Base-by-base conservation (phyloP, 2,888 invertebrate genomes). In the Drosophila acutilabella region DNA sequence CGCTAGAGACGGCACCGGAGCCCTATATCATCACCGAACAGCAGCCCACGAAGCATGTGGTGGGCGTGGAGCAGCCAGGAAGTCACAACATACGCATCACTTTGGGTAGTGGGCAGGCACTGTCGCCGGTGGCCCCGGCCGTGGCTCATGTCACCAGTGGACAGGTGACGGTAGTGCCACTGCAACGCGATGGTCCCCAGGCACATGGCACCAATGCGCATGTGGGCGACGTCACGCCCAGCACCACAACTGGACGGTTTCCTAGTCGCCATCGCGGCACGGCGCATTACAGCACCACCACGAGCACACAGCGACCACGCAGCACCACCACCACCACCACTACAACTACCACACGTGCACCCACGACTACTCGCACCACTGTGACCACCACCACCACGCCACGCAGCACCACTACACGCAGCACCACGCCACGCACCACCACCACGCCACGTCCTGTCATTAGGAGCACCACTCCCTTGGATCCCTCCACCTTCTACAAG, bases 151-250 rank as follows among this genome's bases (percentile, higher is more conserved):
- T 83, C 14, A 59, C 57, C 0, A 47, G 41, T 2, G 84, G 82
- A 2, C 73, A 74, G 5, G 81, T 81, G 5, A 36, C 78, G 4
- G 76, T 70, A 5, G 83, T 79, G 14, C 40, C 45, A 7, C 14
- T 74, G 7, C 58, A 47, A 10, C 47, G 18, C 1, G 87, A 89
- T 23, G 71, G 87, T 4, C 80, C 87, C 18, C 72, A 72, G 0
- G 67, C 2, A 1, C 84, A 89, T 52, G 86, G 87, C 45, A 86
- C 83, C 14, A 89, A 87, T 67, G 89, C 88, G 0, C 90, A 86
- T 44, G 79, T 86, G 42, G 77, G 72, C 57, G 67, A 56, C 64
- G 81, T 71, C 26, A 85, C 74, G 2, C 77, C 82, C 1, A 60
- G 68, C 38, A 88, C 30, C 2, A 66, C 30, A 7, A 30, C 16